Percentiles rank a stretch among this genome's conserved stretches.
Conservation (phyloP, 2,888 invertebrate genomes). For the Chrysodeixis includens region DNA sequence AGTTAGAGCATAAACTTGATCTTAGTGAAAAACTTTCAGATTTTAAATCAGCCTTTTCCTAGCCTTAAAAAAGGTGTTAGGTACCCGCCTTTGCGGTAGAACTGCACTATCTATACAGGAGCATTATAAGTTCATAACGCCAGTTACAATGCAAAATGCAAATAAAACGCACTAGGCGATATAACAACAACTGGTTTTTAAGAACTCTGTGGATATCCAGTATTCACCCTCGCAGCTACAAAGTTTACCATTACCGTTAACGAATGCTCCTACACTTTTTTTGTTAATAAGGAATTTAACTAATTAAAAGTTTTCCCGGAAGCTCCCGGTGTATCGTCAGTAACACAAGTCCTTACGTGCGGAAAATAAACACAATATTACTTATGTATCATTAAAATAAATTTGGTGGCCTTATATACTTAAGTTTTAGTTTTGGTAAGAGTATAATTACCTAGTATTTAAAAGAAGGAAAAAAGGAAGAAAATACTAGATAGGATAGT, state of each 20-base stretch:
- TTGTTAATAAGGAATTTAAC: conserved; percentile 55
- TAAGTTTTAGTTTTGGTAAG: too few relatives aligned
- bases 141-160: not conserved
- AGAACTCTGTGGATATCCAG: not conserved
- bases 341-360: conserved; percentile 15
- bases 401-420: too few relatives aligned
- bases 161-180: not conserved
- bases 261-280: conserved; percentile 43
- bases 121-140: too few relatives aligned
- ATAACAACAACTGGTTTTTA: not conserved
- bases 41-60: too few relatives aligned
- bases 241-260: conserved; percentile 43
- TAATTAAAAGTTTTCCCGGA: conserved; percentile 55
- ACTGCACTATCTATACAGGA: too few relatives aligned
- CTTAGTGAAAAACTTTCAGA: too few relatives aligned
- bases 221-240: conserved; percentile 8
- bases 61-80: too few relatives aligned
- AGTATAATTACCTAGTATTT: too few relatives aligned
- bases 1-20: too few relatives aligned
- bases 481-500: too few relatives aligned
- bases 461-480: too few relatives aligned
- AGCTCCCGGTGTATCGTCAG: conserved; percentile 33
- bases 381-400: not conserved
- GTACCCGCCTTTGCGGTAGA: too few relatives aligned
- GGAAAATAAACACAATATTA: not conserved